A percentile compares a stretch with the other conserved stretches of the same genome.
phyloP scores from a whole-genome alignment of 2,113 vertebrate genomes.

The Cervus canadensis region DNA sequence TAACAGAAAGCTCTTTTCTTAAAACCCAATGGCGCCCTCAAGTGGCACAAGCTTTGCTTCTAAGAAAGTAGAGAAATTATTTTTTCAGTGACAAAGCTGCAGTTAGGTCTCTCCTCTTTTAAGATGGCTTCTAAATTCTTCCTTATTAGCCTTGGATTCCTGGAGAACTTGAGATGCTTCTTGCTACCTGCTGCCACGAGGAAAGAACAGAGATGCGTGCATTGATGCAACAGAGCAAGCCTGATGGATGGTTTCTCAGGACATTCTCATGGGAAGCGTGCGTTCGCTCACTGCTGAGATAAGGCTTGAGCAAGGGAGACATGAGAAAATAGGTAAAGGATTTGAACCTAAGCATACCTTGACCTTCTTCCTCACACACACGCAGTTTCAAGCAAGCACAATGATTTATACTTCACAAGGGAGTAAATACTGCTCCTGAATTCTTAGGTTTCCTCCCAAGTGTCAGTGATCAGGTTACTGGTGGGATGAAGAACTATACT shows the following conservation, averaged over 20 bases:
- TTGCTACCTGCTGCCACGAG: not conserved
- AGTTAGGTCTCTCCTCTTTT: not conserved
- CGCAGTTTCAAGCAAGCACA: not conserved
- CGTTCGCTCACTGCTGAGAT: not conserved
- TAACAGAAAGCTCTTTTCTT: constrained; percentile 2
- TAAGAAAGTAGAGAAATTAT: not conserved
- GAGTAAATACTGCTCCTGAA: not conserved
- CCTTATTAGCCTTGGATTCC: not conserved
- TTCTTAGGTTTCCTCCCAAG: not conserved
- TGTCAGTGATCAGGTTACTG: not conserved
- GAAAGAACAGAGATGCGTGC: not conserved
- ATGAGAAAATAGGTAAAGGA: not conserved
- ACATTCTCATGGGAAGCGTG: not conserved
- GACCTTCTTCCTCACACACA: not conserved
- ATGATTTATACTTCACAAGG: not conserved
- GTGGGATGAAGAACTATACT: not conserved
- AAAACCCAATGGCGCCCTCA: constrained; percentile 78
- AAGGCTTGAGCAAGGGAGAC: not conserved
- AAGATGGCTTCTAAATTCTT: not conserved
- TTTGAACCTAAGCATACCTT: not conserved
- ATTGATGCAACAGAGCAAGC: no score
- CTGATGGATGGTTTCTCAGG: not conserved
- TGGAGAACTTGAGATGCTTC: not conserved
- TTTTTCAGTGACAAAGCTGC: not conserved
- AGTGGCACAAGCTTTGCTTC: constrained; percentile 58